These are phyloP conservation scores for Lampris megalopsis DNA, from an alignment of 2,113 vertebrate genomes.

Conservation along the genomic window DNA sequence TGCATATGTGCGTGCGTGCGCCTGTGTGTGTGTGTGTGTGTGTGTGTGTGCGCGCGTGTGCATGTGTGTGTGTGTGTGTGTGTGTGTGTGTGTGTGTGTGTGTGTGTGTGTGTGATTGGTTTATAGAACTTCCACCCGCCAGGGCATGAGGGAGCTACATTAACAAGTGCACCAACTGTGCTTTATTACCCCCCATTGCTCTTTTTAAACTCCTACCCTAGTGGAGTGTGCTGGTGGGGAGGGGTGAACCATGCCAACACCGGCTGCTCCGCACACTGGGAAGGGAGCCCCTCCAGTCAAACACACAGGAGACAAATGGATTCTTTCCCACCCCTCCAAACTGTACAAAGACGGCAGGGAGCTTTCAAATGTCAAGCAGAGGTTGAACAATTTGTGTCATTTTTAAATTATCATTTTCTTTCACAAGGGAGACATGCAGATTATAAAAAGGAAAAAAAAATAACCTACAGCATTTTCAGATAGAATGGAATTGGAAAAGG, in stretches of 20 bases:
- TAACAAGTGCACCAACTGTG: slow-evolving; percentile 24
- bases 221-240: slow-evolving; percentile 14
- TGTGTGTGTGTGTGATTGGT: slow-evolving; percentile 16
- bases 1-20: no score
- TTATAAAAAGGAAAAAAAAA: slow-evolving; percentile 21
- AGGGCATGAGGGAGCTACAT: slow-evolving; percentile 25
- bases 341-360: slow-evolving; percentile 21
- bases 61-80: background rate
- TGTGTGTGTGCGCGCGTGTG: background rate
- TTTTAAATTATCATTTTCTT: slow-evolving; percentile 34
- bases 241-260: slow-evolving; percentile 4
- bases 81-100: no score
- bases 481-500: slow-evolving; percentile 34
- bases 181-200: slow-evolving; percentile 19
- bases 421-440: slow-evolving; percentile 35
- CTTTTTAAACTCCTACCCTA: slow-evolving; percentile 35
- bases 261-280: slow-evolving; percentile 20
- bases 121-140: slow-evolving; percentile 22
- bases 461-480: slow-evolving; percentile 46
- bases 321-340: background rate
- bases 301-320: slow-evolving; percentile 8
- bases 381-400: slow-evolving; percentile 42
- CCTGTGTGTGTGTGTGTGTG: slow-evolving; percentile 1
- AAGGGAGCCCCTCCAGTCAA: slow-evolving; percentile 37
- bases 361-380: slow-evolving; percentile 5